These are phyloP conservation scores for Catharus ustulatus DNA, from an alignment of 2,797 vertebrate genomes.

Conservation along the genomic window DNA sequence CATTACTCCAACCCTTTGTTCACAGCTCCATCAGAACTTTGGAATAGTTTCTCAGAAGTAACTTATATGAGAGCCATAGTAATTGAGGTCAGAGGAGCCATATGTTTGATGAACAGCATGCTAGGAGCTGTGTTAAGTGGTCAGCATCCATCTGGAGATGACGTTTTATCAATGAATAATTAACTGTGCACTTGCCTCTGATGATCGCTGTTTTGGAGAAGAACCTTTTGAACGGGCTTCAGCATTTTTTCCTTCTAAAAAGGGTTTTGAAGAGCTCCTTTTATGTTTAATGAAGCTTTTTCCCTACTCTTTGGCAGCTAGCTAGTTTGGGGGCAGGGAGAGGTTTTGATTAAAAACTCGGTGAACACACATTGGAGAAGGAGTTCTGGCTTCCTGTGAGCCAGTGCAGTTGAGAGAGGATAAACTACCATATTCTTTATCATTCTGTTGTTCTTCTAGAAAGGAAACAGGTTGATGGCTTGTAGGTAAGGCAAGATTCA, in stretches of 20 bases:
- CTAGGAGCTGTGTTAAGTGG: constrained; percentile 6
- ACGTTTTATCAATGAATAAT: constrained; percentile 38
- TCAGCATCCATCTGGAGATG: constrained; percentile 23
- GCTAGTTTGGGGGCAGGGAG: background rate
- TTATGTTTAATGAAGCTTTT: background rate
- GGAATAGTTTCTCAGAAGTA: constrained; percentile 38
- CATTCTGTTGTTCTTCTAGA: background rate
- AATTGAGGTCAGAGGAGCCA: constrained; percentile 63
- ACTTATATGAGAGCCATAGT: background rate
- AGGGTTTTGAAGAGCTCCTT: background rate
- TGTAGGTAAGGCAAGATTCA: constrained; percentile 37
- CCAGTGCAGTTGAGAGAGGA: background rate
- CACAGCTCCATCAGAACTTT: background rate
- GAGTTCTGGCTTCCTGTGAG: background rate
- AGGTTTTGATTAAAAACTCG: constrained; percentile 9
- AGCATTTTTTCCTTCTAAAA: background rate
- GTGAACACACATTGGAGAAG: background rate
- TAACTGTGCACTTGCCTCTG: constrained; percentile 7
- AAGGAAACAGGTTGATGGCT: background rate
- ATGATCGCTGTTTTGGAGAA: background rate
- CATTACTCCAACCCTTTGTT: constrained; percentile 2
- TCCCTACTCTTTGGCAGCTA: background rate
- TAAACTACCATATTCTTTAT: background rate
- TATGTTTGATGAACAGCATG: background rate
- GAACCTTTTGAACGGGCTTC: background rate